These are phyloP conservation scores for Dicrostonyx torquatus DNA, from an alignment of 2,797 vertebrate species.

Conservation along the genomic window DNA sequence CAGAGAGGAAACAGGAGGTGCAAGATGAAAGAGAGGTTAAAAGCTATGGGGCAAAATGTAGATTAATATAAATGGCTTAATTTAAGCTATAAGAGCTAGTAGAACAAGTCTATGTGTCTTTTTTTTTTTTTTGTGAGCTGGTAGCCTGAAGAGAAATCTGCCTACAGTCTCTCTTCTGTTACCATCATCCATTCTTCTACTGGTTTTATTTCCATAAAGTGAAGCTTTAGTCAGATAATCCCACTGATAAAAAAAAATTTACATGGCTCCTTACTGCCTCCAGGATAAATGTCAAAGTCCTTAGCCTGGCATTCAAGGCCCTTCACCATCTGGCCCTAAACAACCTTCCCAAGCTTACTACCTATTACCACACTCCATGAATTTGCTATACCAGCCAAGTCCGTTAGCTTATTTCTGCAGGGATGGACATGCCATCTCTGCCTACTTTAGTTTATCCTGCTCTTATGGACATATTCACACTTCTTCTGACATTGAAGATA, in stretches of 20 bases:
- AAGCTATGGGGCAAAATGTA: background rate
- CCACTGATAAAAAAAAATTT: slow-evolving; percentile 48
- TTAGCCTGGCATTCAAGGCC: slow-evolving; percentile 64
- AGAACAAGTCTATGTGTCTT: background rate
- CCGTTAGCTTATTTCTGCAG: background rate
- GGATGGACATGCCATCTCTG: background rate
- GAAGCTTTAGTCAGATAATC: slow-evolving; percentile 18
- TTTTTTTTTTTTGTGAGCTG: no score
- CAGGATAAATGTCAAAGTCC: slow-evolving; percentile 65
- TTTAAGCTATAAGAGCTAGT: background rate
- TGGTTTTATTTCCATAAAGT: slow-evolving; percentile 64
- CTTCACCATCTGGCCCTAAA: slow-evolving; percentile 69
- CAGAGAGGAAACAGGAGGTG: background rate
- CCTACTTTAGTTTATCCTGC: background rate
- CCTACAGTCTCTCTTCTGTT: background rate
- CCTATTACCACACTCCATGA: slow-evolving; percentile 32
- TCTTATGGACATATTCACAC: background rate
- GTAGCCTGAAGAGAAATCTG: background rate
- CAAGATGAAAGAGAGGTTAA: background rate
- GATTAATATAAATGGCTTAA: background rate
- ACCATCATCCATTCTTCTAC: slow-evolving; percentile 29
- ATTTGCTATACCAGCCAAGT: slow-evolving; percentile 54
- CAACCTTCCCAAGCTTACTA: slow-evolving; percentile 55
- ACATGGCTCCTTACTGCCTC: slow-evolving; percentile 65
- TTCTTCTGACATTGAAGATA: background rate